These are phyloP conservation scores for Nerophis lumbriciformis DNA, from an alignment of 2,113 vertebrate species.

Conservation along the genomic window DNA sequence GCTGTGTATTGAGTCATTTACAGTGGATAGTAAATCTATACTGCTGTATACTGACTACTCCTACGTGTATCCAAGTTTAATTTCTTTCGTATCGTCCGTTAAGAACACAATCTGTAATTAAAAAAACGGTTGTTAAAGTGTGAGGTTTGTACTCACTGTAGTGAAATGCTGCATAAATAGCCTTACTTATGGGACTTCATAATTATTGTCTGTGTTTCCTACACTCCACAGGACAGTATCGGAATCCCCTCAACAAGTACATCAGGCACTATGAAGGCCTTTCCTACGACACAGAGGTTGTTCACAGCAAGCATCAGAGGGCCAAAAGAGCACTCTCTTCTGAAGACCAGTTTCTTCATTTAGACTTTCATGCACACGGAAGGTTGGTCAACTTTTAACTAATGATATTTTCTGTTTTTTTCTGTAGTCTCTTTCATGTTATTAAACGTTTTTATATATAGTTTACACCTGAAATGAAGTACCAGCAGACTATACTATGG, in stretches of 20 bases:
- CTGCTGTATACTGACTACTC: too few species aligned
- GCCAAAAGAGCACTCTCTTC: constrained; percentile 86
- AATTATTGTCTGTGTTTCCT: constrained; percentile 5
- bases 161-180: not conserved
- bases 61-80: too few species aligned
- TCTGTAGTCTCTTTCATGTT: too few species aligned
- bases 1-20: too few species aligned
- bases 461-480: not conserved
- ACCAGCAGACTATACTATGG: not conserved
- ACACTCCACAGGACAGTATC: constrained; percentile 82
- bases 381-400: constrained; percentile 72
- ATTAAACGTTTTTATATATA: not conserved
- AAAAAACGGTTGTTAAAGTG: too few species aligned
- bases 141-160: too few species aligned
- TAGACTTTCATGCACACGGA: constrained; percentile 95
- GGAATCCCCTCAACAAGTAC: constrained; percentile 92
- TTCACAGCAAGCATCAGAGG: constrained; percentile 92
- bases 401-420: not conserved
- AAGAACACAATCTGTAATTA: too few species aligned
- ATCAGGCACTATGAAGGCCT: constrained; percentile 96
- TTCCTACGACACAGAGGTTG: constrained; percentile 83
- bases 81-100: too few species aligned
- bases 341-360: constrained; percentile 84
- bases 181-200: not conserved
- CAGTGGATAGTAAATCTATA: too few species aligned